Conservation (phyloP, 1,140 invertebrate genomes). For the Armadillidium nasatum region DNA sequence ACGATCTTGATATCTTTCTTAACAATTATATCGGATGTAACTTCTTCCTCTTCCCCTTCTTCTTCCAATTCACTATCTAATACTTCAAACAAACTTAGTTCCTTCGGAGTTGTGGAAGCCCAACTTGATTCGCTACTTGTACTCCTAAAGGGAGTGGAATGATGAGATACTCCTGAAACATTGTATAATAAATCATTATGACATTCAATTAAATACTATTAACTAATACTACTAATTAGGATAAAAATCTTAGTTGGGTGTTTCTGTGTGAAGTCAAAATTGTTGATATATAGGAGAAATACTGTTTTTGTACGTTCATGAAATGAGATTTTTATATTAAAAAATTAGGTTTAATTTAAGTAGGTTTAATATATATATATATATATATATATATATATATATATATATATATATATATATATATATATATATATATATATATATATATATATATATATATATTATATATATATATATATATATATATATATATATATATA, state of each 20-base stretch:
- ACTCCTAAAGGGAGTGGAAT: not conserved
- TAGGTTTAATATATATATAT: too few relatives aligned
- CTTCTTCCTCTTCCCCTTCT: conserved; percentile 28
- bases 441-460: not conserved
- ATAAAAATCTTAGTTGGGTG: too few relatives aligned
- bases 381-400: not conserved
- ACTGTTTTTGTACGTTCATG: too few relatives aligned
- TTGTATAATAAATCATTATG: too few relatives aligned
- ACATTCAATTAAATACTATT: too few relatives aligned
- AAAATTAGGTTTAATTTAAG: too few relatives aligned
- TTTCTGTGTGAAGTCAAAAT: too few relatives aligned
- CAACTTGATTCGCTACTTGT: conserved; percentile 19
- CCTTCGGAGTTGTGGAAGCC: conserved; percentile 9
- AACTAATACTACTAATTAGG: too few relatives aligned
- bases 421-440: too few relatives aligned
- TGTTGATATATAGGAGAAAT: too few relatives aligned
- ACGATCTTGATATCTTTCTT: not conserved
- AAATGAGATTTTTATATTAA: too few relatives aligned
- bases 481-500: not conserved
- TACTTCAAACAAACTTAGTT: conserved; percentile 22
- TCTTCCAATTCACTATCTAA: conserved; percentile 33
- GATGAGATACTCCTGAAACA: not conserved
- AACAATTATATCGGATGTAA: conserved; percentile 6
- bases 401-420: not conserved
- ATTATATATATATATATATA: not conserved